Base-by-base conservation (phyloP, 2,797 vertebrate genomes). In the Lacerta viridis region DNA sequence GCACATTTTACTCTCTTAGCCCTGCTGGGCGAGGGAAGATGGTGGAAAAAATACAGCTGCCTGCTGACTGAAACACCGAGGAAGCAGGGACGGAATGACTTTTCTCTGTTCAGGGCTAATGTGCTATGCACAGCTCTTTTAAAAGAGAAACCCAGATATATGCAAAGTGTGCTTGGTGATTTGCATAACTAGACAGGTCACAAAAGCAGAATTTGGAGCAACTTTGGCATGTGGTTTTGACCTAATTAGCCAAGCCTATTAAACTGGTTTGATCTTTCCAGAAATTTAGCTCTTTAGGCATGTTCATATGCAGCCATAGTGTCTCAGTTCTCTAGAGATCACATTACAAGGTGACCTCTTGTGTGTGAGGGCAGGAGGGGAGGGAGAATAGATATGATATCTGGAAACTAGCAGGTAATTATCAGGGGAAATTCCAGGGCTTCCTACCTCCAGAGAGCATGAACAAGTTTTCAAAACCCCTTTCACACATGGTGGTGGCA, bases 381-480 rank as follows among this genome's bases (percentile, higher is more conserved):
- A 55, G 13, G 50, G n/a, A 7, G 7, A 18, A 23, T 4, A 6
- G 27, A 8, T 74, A 3, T 13, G 68, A 23, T 8, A 5, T 0
- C 50, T 55, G 50, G 50, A 55, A 55, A 2, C 20, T 0, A 33
- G 4, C 25, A 23, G 46, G 10, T 43, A 80, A n/a, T 18, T 43
- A 4, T 1, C 5, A 11, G 2, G 2, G 71, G 27, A 41, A 9
- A 20, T 1, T 18, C 43, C 29, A 7, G 0, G 29, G 39, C 50
- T 20, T 2, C 95, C 95, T 83, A 99, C 99, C 99, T 97, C 99
- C 99, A 0, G 98, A 99, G 5, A 99, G 96, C 98, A 99, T 98
- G 89, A 99, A 99, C 41, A 99, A 94, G 88, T 99, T 99, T 90
- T 99, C 98, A 8, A 99, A 98, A 18, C 99, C 99, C 83, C 98